phyloP scores from a whole-genome alignment of 2,888 invertebrate genomes.

The Hydriomena furcata region DNA sequence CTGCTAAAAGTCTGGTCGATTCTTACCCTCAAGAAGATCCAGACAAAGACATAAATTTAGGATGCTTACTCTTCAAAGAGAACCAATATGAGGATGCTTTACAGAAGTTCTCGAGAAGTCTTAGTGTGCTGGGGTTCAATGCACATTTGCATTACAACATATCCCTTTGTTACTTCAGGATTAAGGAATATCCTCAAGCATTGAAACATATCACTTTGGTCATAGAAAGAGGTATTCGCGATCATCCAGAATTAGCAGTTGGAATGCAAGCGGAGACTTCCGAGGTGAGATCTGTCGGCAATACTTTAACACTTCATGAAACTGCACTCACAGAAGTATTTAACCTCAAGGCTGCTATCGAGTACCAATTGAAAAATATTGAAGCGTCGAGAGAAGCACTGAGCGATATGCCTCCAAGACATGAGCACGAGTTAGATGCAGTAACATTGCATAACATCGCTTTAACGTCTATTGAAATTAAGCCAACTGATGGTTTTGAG shows the following conservation, averaged over 20 bases:
- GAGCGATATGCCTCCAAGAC: slow-evolving; percentile 95
- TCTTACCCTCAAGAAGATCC: slow-evolving; percentile 94
- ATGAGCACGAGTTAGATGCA: slow-evolving; percentile 98
- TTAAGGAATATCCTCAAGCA: slow-evolving; percentile 96
- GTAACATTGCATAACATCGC: slow-evolving; percentile 99
- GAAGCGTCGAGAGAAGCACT: slow-evolving; percentile 94
- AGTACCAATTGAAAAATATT: slow-evolving; percentile 91
- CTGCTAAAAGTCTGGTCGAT: slow-evolving; percentile 95
- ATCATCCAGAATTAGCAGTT: slow-evolving; percentile 98
- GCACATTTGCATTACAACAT: slow-evolving; percentile 97
- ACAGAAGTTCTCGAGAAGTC: slow-evolving; percentile 93
- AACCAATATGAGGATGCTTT: slow-evolving; percentile 93
- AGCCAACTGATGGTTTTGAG: slow-evolving; percentile 96
- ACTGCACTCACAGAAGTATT: slow-evolving; percentile 99
- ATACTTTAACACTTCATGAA: slow-evolving; percentile 95
- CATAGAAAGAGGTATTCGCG: slow-evolving; percentile 97
- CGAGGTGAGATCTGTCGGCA: slow-evolving; percentile 97
- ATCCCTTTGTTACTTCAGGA: slow-evolving; percentile 95
- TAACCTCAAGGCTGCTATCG: slow-evolving; percentile 98
- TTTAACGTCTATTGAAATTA: slow-evolving; percentile 92
- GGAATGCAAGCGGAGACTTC: slow-evolving; percentile 98
- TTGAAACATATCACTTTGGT: slow-evolving; percentile 96
- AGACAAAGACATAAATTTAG: slow-evolving; percentile 97
- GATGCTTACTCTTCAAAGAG: slow-evolving; percentile 96
- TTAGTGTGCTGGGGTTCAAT: slow-evolving; percentile 94